These are phyloP conservation scores for Coilia nasus DNA, from an alignment of 2,797 vertebrate species.

Conservation along the genomic window DNA sequence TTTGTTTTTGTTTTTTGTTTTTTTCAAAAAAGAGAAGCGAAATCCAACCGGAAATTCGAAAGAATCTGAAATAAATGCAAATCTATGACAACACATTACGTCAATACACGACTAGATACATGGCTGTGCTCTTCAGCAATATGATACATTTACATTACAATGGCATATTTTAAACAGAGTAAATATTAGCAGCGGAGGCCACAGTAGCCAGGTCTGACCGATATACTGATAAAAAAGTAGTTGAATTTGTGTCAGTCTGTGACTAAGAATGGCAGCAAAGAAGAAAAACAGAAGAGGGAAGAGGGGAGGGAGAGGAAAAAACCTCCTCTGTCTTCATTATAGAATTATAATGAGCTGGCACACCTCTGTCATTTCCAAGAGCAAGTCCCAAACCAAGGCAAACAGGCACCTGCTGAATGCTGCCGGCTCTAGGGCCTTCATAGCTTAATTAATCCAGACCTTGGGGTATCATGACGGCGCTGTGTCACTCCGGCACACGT, in stretches of 20 bases:
- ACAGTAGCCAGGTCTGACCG: conserved; percentile 33
- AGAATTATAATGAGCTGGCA: conserved; percentile 75
- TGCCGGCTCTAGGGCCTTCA: conserved; percentile 77
- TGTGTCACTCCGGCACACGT: conserved; percentile 69
- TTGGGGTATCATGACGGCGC: conserved; percentile 79
- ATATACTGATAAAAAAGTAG: conserved; percentile 62
- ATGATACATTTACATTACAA: neutral
- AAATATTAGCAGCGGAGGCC: too few relatives aligned
- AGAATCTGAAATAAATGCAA: neutral
- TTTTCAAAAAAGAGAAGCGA: conserved; percentile 45
- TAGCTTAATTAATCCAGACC: conserved; percentile 83
- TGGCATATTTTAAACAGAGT: neutral
- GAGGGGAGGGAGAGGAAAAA: conserved; percentile 58
- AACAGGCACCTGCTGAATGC: conserved; percentile 80
- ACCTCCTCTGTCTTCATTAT: conserved; percentile 67
- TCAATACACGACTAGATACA: neutral
- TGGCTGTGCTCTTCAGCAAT: neutral
- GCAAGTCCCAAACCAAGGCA: conserved; percentile 76
- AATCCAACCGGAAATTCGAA: neutral
- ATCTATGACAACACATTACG: neutral
- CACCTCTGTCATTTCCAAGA: conserved; percentile 69
- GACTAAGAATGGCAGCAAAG: conserved; percentile 60
- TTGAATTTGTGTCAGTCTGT: conserved; percentile 61
- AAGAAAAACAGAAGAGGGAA: conserved; percentile 68
- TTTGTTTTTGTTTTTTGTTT: too few relatives aligned